Conservation (phyloP, 2,797 vertebrate species). For the Myotis myotis region DNA sequence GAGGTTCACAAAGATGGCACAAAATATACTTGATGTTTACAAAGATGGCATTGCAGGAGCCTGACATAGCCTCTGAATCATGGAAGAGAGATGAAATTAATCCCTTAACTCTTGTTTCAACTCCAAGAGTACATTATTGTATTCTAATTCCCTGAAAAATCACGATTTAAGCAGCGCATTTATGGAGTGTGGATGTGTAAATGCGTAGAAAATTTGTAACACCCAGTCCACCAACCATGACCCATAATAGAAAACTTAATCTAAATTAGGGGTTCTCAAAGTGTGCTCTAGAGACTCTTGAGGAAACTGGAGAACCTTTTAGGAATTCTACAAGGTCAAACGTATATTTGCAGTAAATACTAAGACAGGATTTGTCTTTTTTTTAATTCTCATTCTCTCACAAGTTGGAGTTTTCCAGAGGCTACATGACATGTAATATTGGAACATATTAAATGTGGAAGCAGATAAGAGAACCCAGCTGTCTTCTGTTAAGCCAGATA, state of each 20-base stretch:
- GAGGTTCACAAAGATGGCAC: neutral
- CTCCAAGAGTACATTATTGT: neutral
- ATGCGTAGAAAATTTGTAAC: neutral
- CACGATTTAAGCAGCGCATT: neutral
- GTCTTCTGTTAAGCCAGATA: neutral
- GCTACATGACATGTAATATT: neutral
- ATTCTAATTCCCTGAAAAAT: constrained; percentile 44
- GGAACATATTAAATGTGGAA: constrained; percentile 31
- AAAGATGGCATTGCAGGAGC: neutral
- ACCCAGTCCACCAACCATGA: neutral
- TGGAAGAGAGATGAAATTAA: constrained; percentile 6
- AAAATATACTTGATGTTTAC: neutral
- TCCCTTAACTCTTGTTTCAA: constrained; percentile 23
- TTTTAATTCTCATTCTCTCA: constrained; percentile 27
- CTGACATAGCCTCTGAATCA: constrained; percentile 23
- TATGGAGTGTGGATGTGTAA: neutral
- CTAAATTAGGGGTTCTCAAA: neutral
- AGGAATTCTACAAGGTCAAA: constrained; percentile 26
- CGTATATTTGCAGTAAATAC: constrained; percentile 28
- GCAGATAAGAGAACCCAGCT: constrained; percentile 17
- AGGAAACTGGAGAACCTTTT: neutral
- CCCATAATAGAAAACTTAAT: neutral
- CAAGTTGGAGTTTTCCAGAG: constrained; percentile 39
- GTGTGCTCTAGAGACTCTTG: neutral
- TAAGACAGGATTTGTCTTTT: neutral